Evolutionary conservation across 1,140 invertebrate species (phyloP).

Genomic region (Brachionus paranguensis): DNA sequence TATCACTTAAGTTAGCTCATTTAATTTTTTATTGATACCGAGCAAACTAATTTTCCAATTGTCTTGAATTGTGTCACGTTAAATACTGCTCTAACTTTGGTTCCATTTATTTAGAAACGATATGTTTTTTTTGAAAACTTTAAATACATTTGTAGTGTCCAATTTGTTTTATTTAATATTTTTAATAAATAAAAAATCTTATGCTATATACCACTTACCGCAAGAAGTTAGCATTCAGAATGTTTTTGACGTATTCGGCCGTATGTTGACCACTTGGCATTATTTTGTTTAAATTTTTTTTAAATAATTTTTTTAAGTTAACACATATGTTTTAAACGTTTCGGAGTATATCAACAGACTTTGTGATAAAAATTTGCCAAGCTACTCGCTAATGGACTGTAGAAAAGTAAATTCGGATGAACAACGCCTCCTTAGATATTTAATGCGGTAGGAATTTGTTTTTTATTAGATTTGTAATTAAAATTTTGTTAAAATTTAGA

Average conservation of each 20-base stretch:
- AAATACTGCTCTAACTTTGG: not conserved
- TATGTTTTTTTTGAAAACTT: not conserved
- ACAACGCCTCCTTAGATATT: not conserved
- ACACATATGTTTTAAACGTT: slow-evolving; percentile 29
- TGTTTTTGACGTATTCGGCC: not conserved
- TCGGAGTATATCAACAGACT: not conserved
- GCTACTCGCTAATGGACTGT: not conserved
- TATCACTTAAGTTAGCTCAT: not conserved
- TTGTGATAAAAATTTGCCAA: not conserved
- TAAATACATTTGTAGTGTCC: not conserved
- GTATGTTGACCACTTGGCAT: not conserved
- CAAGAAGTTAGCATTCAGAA: not conserved
- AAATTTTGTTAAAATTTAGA: slow-evolving; percentile 14
- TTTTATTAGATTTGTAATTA: not conserved
- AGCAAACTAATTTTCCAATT: not conserved
- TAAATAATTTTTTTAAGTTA: not conserved
- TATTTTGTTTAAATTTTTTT: not conserved
- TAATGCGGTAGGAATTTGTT: not conserved
- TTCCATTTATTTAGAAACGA: not conserved
- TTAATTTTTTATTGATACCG: not conserved
- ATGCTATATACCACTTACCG: not conserved
- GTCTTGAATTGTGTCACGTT: not conserved
- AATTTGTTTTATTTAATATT: not conserved
- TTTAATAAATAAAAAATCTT: not conserved
- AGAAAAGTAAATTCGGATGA: slow-evolving; percentile 31